Conservation (phyloP, 2,888 invertebrate genomes). For the Hydrotaea diabolus region DNA sequence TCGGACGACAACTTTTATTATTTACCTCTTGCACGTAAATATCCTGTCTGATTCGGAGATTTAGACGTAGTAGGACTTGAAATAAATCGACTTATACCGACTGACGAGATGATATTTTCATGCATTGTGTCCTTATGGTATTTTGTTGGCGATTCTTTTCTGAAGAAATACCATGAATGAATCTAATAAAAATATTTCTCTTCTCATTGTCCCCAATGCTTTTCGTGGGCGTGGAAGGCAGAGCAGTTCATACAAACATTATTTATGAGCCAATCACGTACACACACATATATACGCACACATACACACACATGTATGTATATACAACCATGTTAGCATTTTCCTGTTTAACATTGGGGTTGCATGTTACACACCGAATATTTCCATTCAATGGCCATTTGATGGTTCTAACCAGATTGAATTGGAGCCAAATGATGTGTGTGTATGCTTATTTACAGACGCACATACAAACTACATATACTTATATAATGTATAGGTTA, state of each 20-base stretch:
- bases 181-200: not conserved
- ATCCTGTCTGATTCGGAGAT: too few species aligned
- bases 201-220: not conserved
- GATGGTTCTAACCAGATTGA: conserved; percentile 37
- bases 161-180: not conserved
- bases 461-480: too few species aligned
- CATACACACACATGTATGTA: not conserved
- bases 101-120: too few species aligned
- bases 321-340: not conserved
- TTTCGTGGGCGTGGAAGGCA: not conserved
- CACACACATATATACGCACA: not conserved
- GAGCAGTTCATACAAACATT: not conserved
- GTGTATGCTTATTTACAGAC: not conserved
- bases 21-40: too few species aligned
- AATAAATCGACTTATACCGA: too few species aligned
- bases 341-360: not conserved
- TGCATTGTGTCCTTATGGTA: too few species aligned
- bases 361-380: not conserved
- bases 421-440: conserved; percentile 45
- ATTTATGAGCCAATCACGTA: conserved; percentile 2
- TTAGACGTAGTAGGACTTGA: too few species aligned
- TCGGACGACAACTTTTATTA: too few species aligned
- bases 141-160: not conserved
- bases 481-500: not conserved
- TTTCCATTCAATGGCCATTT: conserved; percentile 45